Evolutionary conservation across 2,797 vertebrate species (phyloP).

Genomic region (Hirundo rustica): DNA sequence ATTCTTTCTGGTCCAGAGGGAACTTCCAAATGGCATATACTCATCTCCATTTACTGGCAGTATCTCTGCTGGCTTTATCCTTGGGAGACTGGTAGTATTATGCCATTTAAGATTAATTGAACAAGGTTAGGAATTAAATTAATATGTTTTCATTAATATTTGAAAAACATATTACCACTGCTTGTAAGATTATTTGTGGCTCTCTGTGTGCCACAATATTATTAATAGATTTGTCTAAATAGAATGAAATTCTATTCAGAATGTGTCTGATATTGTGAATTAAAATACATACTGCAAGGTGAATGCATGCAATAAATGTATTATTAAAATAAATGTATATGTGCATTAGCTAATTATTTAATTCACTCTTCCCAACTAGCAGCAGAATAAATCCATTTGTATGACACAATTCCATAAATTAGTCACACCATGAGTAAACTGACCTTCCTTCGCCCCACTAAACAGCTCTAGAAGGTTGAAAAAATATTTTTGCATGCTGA

Average conservation of each 20-base stretch:
- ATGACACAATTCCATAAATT: not conserved
- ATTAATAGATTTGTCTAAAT: not conserved
- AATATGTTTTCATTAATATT: slow-evolving; percentile 54
- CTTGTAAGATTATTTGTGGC: not conserved
- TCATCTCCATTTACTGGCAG: not conserved
- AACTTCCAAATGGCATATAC: slow-evolving; percentile 5
- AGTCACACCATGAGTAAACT: not conserved
- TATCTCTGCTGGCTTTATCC: not conserved
- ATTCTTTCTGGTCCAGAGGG: not conserved
- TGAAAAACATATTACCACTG: not conserved
- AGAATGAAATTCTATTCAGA: not conserved
- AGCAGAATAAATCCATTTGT: not conserved
- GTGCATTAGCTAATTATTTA: slow-evolving; percentile 18
- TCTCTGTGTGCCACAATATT: not conserved
- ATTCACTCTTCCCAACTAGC: not conserved
- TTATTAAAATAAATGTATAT: not conserved
- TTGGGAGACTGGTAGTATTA: not conserved
- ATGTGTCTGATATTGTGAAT: not conserved
- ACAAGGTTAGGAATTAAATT: slow-evolving; percentile 13
- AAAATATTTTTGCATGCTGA: not conserved
- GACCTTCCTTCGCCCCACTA: not conserved
- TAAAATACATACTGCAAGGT: not conserved
- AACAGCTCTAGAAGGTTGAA: not conserved
- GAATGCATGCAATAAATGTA: not conserved
- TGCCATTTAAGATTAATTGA: slow-evolving; percentile 23